Conservation (phyloP, 2,113 vertebrate species). For the Heterochromis multidens region DNA sequence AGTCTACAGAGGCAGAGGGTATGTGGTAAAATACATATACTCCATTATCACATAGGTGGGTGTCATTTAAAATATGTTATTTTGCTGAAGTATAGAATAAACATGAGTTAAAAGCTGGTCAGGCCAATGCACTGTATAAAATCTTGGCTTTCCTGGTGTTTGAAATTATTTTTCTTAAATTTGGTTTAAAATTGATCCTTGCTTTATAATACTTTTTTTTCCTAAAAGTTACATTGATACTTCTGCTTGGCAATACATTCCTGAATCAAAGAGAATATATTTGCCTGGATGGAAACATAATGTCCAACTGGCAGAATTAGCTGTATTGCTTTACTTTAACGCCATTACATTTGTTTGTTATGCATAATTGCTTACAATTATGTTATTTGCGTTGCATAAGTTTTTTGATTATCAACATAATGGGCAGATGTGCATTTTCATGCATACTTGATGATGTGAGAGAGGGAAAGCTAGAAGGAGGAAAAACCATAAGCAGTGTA, state of each 20-base stretch:
- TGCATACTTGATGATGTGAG: neutral
- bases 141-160: neutral
- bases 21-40: slow-evolving; percentile 7
- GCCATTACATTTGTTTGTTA: neutral
- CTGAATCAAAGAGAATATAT: neutral
- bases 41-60: neutral
- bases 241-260: neutral
- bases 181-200: neutral
- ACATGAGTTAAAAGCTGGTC: neutral
- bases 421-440: neutral
- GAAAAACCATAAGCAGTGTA: too few species aligned
- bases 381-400: neutral
- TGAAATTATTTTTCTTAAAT: neutral
- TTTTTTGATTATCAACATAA: neutral
- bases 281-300: neutral
- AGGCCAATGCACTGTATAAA: neutral
- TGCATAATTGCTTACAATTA: neutral
- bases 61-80: slow-evolving; percentile 17
- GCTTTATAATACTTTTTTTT: neutral
- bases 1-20: slow-evolving; percentile 4
- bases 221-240: neutral
- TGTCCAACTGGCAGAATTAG: neutral
- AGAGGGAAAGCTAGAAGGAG: neutral
- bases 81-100: neutral
- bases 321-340: neutral